Evolutionary conservation across 2,888 invertebrate genomes (phyloP).

Genomic region (Ellobium chinense): DNA sequence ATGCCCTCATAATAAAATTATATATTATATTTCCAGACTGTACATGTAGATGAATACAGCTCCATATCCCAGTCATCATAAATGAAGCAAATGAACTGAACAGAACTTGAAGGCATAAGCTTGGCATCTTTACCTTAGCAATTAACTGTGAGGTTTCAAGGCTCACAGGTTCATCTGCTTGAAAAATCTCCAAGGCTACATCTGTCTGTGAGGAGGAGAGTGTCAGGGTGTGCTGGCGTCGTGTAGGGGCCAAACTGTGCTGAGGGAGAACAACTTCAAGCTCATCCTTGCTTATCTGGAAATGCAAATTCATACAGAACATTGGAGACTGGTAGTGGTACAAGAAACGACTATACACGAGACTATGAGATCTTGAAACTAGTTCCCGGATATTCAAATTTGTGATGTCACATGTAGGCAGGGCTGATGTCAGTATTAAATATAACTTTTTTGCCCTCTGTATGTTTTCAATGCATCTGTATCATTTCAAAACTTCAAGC

Average conservation of each 20-base stretch:
- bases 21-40: no score
- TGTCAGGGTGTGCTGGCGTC: slow-evolving; percentile 63
- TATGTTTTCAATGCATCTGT: no score
- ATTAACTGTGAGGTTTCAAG: slow-evolving; percentile 50
- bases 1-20: no score
- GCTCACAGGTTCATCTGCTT: slow-evolving; percentile 50
- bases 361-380: not conserved
- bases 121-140: slow-evolving; percentile 63
- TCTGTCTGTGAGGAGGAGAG: slow-evolving; percentile 62
- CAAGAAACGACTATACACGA: not conserved
- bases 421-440: no score
- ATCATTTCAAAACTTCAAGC: no score
- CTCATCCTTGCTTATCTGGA: slow-evolving; percentile 36
- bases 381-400: not conserved
- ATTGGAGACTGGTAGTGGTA: not conserved
- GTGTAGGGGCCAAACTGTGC: slow-evolving; percentile 62
- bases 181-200: slow-evolving; percentile 61
- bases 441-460: no score
- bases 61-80: no score
- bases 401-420: no score
- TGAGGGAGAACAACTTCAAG: slow-evolving; percentile 59
- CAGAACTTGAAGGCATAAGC: no score
- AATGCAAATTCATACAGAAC: not conserved
- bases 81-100: no score
- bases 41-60: no score